Base-by-base conservation (phyloP, 2,113 vertebrate species). In the Pseudopodoces humilis region DNA sequence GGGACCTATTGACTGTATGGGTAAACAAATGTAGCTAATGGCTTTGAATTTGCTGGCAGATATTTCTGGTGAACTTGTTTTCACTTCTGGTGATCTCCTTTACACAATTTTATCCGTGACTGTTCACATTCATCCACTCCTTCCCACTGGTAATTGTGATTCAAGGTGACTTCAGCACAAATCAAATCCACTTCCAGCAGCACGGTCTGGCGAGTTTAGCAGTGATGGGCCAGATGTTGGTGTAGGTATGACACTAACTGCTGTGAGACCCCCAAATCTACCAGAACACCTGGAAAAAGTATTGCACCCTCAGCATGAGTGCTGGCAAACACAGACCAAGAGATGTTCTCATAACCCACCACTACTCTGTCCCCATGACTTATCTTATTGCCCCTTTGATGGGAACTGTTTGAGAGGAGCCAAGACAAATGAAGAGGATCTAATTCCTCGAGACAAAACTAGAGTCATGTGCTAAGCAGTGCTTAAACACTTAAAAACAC, bases 61-160 rank as follows among this genome's bases (percentile, higher is more conserved):
- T n/a, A 21, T n/a, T 21, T 39, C 24, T 2, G 1, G 44, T 52
- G 67, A 47, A 58, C 20, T 86, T 12, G 4, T 35, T 37, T 85
- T 37, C 23, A 37, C 31, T 83, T 81, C 72, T 75, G 15, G 56
- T 33, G 22, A 71, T 23, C 12, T 30, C 21, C 16, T 78, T 74
- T 65, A 53, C 0, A 11, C 8, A 28, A 10, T 22, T 86, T 70
- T 58, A 39, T 70, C 71, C 0, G 0, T 1, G 1, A 28, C 37
- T 74, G 37, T 2, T 78, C 71, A 58, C 59, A 37, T 44, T 20
- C 20, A 41, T 39, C 22, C 70, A 23, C 15, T 85, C 27, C 30
- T 88, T 79, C 33, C 27, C 33, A 24, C 4, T 4, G 0, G 14
- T 35, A 71, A 55, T 20, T 71, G 37, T 44, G 25, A 68, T 78